Evolutionary conservation across 1,140 invertebrate species (phyloP).

Genomic region (Zaprionus camerounensis): DNA sequence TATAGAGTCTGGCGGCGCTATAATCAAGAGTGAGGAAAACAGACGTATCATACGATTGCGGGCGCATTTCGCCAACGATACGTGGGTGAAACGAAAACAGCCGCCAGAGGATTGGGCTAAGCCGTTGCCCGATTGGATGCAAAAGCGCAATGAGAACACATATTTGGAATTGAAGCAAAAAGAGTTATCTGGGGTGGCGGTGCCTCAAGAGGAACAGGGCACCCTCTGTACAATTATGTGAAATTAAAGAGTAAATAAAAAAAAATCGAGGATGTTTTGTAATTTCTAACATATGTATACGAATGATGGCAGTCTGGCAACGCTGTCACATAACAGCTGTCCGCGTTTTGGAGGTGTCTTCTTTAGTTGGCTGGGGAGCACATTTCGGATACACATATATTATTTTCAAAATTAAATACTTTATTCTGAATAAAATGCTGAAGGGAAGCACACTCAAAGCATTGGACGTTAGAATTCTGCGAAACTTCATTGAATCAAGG

Average conservation of each 20-base stretch:
- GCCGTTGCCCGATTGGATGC: slow-evolving; percentile 90
- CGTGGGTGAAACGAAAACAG: slow-evolving; percentile 90
- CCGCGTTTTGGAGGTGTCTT: slow-evolving; percentile 12
- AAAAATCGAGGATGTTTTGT: not conserved
- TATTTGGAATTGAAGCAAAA: slow-evolving; percentile 88
- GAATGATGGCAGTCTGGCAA: slow-evolving; percentile 29
- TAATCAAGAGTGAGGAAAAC: slow-evolving; percentile 90
- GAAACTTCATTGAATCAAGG: slow-evolving; percentile 60
- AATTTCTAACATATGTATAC: not conserved
- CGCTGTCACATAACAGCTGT: slow-evolving; percentile 13
- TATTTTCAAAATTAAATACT: slow-evolving; percentile 12
- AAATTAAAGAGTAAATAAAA: slow-evolving; percentile 19
- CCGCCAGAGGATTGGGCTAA: slow-evolving; percentile 92
- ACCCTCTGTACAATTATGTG: slow-evolving; percentile 71
- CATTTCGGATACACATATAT: slow-evolving; percentile 17
- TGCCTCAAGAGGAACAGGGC: slow-evolving; percentile 42
- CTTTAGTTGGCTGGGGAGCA: slow-evolving; percentile 1
- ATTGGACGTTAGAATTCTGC: slow-evolving; percentile 60
- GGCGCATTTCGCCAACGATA: slow-evolving; percentile 89
- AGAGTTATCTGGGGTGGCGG: slow-evolving; percentile 85
- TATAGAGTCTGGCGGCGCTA: slow-evolving; percentile 86
- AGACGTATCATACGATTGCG: slow-evolving; percentile 87
- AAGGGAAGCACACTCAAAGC: slow-evolving; percentile 58
- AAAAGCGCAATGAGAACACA: slow-evolving; percentile 87
- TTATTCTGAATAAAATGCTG: slow-evolving; percentile 49